Evolutionary conservation across 2,888 invertebrate species (phyloP).

Genomic region (Orthosia gothica): DNA sequence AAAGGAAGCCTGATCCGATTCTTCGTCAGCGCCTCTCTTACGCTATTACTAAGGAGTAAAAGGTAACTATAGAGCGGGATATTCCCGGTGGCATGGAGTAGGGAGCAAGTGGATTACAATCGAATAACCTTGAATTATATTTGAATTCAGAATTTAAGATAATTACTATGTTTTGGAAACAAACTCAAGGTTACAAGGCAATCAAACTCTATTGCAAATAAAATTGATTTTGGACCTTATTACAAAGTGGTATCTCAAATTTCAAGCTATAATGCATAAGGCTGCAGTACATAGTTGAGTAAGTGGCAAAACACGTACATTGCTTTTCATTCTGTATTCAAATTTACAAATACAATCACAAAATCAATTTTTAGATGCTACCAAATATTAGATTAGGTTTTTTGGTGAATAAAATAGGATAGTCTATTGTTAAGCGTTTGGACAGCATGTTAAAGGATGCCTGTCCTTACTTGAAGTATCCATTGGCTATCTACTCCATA

Average conservation of each 20-base stretch:
- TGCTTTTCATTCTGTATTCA: neutral
- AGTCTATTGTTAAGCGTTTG: neutral
- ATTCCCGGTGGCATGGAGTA: slow-evolving; percentile 34
- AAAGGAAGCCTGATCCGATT: slow-evolving; percentile 22
- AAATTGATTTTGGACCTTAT: neutral
- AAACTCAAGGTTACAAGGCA: neutral
- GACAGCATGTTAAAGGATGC: neutral
- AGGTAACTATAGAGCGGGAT: slow-evolving; percentile 59
- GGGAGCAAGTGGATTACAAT: slow-evolving; percentile 28
- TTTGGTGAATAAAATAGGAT: neutral
- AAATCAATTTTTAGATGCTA: neutral
- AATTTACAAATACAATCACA: neutral
- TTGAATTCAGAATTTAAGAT: neutral
- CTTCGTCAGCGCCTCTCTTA: slow-evolving; percentile 24
- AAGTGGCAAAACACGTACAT: neutral
- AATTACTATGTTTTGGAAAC: neutral
- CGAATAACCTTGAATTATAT: neutral
- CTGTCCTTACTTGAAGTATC: neutral
- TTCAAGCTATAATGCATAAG: neutral
- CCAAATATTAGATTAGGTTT: neutral
- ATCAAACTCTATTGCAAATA: too few species aligned
- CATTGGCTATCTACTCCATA: neutral
- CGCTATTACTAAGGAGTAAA: slow-evolving; percentile 55
- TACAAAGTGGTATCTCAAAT: neutral
- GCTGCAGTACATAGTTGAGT: neutral